Conservation (phyloP, 2,888 invertebrate species). For the Dasysyrphus tricinctus region DNA sequence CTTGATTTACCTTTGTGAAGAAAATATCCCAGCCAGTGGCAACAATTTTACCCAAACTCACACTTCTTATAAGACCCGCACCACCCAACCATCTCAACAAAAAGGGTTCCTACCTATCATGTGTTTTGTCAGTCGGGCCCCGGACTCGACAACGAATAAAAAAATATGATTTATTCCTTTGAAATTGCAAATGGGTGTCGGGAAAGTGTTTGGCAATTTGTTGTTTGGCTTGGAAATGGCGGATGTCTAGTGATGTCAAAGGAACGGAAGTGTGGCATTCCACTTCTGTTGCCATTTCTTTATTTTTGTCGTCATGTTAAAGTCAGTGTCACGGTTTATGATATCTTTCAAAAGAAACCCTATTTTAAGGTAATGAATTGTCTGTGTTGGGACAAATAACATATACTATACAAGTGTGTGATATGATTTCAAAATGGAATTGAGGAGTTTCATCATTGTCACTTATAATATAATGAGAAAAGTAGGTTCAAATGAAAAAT, state of each 20-base stretch:
- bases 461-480: background rate
- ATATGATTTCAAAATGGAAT: background rate
- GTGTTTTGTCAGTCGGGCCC: constrained; percentile 32
- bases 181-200: constrained; percentile 44
- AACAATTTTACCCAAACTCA: constrained; percentile 1
- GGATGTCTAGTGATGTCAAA: constrained; percentile 67
- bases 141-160: background rate
- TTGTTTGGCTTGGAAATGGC: constrained; percentile 58
- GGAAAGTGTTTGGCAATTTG: constrained; percentile 49
- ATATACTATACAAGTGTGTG: background rate
- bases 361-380: constrained; percentile 27
- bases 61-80: background rate
- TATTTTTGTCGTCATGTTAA: background rate
- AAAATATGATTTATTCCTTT: constrained; percentile 70
- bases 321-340: background rate
- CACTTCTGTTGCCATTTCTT: constrained; percentile 10
- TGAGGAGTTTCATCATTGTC: background rate
- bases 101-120: constrained; percentile 30
- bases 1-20: constrained; percentile 20
- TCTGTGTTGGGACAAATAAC: constrained; percentile 13
- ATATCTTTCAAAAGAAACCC: constrained; percentile 1
- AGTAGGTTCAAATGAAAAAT: background rate
- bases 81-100: background rate
- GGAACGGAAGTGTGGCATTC: constrained; percentile 44
- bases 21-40: constrained; percentile 21